A percentile compares a stretch with the other conserved stretches of the same genome.
phyloP scores from a whole-genome alignment of 2,888 invertebrate species.

The Nymphalis c-album region DNA sequence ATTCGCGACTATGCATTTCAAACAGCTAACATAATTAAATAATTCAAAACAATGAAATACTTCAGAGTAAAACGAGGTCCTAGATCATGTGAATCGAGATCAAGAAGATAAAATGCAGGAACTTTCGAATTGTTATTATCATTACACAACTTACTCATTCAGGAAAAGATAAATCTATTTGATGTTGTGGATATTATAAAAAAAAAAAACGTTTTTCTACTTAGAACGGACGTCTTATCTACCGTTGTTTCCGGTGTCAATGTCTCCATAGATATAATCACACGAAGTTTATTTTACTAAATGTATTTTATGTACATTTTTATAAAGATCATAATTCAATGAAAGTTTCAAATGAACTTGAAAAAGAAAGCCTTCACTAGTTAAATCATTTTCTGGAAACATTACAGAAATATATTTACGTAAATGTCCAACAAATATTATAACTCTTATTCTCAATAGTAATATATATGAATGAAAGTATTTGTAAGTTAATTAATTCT shows the following conservation, averaged over 20 bases:
- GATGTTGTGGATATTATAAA: slow-evolving; percentile 34
- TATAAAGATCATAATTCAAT: slow-evolving; percentile 25
- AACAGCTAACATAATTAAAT: no score
- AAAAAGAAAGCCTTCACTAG: slow-evolving; percentile 28
- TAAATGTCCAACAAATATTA: background rate
- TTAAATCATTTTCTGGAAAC: slow-evolving; percentile 12
- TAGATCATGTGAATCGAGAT: background rate
- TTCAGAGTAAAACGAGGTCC: background rate
- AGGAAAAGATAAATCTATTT: slow-evolving; percentile 37
- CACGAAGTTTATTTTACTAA: slow-evolving; percentile 9
- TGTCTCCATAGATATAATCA: slow-evolving; percentile 36
- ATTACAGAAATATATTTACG: background rate
- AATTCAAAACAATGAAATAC: no score
- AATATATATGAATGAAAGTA: no score
- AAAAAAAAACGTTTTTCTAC: slow-evolving; percentile 39
- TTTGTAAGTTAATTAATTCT: no score
- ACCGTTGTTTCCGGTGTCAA: slow-evolving; percentile 45
- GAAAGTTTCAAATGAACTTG: slow-evolving; percentile 11
- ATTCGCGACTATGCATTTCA: no score
- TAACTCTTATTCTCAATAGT: background rate
- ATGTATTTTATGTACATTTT: slow-evolving; percentile 18
- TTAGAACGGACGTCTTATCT: slow-evolving; percentile 45
- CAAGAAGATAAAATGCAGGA: slow-evolving; percentile 2
- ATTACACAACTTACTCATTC: slow-evolving; percentile 30
- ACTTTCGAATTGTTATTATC: slow-evolving; percentile 24